These are phyloP conservation scores for Galeruca laticollis DNA, from an alignment of 2,888 invertebrate genomes.

Conservation along the genomic window DNA sequence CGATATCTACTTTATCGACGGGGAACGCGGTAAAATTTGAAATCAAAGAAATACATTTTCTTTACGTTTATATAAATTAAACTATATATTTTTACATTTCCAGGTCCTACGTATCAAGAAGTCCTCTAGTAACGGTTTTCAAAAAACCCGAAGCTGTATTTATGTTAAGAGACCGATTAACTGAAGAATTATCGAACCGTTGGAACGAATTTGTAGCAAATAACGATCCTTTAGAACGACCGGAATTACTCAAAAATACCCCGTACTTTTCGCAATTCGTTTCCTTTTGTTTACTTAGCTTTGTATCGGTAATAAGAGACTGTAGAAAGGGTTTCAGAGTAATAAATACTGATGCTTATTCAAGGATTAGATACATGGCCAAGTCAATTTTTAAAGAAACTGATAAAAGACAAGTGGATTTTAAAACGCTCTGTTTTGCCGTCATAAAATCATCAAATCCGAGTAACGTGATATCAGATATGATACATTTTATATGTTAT, in stretches of 20 bases:
- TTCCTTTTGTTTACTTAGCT: constrained; percentile 75
- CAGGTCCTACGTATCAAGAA: constrained; percentile 57
- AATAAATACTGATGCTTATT: constrained; percentile 66
- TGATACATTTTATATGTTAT: constrained; percentile 62
- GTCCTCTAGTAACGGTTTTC: constrained; percentile 71
- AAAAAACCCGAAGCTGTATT: constrained; percentile 75
- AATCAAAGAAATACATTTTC: too few species aligned
- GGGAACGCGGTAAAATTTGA: background rate
- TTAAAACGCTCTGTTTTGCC: constrained; percentile 61
- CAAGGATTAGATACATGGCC: constrained; percentile 67
- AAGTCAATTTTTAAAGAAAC: constrained; percentile 60
- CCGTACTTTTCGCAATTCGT: constrained; percentile 73
- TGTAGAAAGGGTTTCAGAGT: constrained; percentile 70
- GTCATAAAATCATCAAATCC: constrained; percentile 66
- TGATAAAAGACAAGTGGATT: constrained; percentile 57
- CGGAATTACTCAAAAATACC: constrained; percentile 72
- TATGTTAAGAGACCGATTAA: constrained; percentile 75
- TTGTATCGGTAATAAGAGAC: constrained; percentile 75
- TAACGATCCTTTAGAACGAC: constrained; percentile 82
- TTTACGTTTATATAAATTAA: background rate
- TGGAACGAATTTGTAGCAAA: constrained; percentile 87
- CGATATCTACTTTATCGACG: too few species aligned
- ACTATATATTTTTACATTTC: constrained; percentile 8
- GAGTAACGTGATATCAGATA: constrained; percentile 61
- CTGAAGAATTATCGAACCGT: constrained; percentile 77